Evolutionary conservation across 2,113 vertebrate genomes (phyloP).

Genomic region (Thamnophis sirtalis): DNA sequence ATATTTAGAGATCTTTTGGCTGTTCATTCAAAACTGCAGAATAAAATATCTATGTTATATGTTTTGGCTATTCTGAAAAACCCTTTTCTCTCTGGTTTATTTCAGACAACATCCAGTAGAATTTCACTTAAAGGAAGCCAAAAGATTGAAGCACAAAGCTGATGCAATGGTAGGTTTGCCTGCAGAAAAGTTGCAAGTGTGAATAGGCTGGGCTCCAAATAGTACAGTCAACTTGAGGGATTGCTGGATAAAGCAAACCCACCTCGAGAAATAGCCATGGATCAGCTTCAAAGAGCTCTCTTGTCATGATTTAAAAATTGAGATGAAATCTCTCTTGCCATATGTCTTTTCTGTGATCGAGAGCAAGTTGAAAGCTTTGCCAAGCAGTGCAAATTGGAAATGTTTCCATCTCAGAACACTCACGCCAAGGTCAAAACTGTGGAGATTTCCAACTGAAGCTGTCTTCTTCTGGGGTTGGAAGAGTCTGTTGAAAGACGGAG

Average conservation of each 20-base stretch:
- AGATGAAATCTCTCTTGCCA: neutral
- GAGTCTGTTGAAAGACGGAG: neutral
- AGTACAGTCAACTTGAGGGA: neutral
- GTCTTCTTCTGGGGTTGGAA: neutral
- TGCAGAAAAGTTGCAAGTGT: neutral
- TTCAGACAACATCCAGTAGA: slow-evolving; percentile 78
- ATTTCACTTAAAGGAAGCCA: slow-evolving; percentile 88
- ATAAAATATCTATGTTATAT: neutral
- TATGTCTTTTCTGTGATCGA: neutral
- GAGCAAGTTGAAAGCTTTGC: neutral
- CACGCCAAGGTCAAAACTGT: neutral
- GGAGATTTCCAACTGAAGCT: neutral
- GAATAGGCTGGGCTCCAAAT: neutral
- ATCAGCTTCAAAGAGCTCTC: neutral
- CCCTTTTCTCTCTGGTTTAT: neutral
- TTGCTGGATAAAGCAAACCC: neutral
- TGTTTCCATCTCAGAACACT: neutral
- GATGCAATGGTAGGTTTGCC: slow-evolving; percentile 80
- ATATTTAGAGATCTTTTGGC: neutral
- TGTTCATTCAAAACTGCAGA: neutral
- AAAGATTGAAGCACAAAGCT: slow-evolving; percentile 92
- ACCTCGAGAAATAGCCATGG: neutral
- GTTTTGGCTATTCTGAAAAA: neutral
- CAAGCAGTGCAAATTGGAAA: neutral
- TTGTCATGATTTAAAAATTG: too few species aligned